Base-by-base conservation (phyloP, 2,888 invertebrate genomes). In the Patella pellucida region DNA sequence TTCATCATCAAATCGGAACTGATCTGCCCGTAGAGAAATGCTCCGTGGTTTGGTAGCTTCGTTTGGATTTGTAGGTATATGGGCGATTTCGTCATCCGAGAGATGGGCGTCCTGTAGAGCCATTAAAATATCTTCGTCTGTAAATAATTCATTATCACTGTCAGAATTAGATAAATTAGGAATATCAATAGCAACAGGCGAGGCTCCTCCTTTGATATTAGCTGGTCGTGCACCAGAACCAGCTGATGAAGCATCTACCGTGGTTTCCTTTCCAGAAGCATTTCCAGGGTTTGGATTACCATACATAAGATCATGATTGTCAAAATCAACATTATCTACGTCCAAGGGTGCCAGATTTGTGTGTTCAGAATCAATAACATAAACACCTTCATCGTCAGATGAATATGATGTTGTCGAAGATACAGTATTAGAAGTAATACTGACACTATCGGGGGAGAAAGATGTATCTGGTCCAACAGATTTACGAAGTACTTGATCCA, bases 401-500 rank as follows among this genome's bases (percentile, higher is more conserved):
- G 62, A 62, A 19, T 23, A 7, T 62, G 62, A 62, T 7, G 62
- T 23, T 23, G 12, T 62, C 3, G 62, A 62, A 23, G 62, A 62
- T 11, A 62, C 41, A 69, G 56, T 52, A 11, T 1, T 41, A 52
- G 54, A 74, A 69, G 23, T 31, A 51, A 68, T 41, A 27, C 31
- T 73, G 23, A n/a, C 41, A 19, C 23, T 67, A 23, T 16, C 71
- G 71, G 75, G 71, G 68, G 71, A 15, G 67, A 68, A 56, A 71
- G 71, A 68, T 62, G 1, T 75, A 54, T 54, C 71, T 69, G 69
- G 74, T 69, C 69, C 27, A 74, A 62, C 69, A 74, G 69, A 50
- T 69, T 56, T 15, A 16, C 11, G 74, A 41, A 27, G 69, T 9
- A 41, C 9, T 41, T 9, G 41, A 41, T 41, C 41, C 41, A 41